These are phyloP conservation scores for Parazoanthus atlanticus DNA, from an alignment of 92 coral and sea anemone genomes.

Conservation along the genomic window DNA sequence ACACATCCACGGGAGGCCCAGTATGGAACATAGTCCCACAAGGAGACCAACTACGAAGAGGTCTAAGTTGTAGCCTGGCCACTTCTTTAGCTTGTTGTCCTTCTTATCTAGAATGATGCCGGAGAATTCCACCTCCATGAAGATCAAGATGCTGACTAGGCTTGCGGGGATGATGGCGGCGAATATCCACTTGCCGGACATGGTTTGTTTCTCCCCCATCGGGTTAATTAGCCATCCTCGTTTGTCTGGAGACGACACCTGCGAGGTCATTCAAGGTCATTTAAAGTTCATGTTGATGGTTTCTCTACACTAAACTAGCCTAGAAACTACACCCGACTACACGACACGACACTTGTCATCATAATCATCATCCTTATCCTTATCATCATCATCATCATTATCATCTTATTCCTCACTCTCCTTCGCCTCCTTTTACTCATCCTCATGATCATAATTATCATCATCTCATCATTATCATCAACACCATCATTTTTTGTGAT, in stretches of 20 bases:
- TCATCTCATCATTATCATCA: neutral
- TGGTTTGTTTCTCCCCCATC: constrained; percentile 73
- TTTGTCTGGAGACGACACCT: constrained; percentile 67
- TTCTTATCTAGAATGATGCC: constrained; percentile 95
- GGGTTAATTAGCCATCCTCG: constrained; percentile 91
- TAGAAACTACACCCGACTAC: too few species aligned
- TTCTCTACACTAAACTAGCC: neutral
- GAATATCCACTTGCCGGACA: constrained; percentile 65
- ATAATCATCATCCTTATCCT: neutral
- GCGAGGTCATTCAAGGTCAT: neutral
- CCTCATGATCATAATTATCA: neutral
- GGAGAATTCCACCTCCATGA: constrained; percentile 98
- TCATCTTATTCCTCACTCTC: neutral
- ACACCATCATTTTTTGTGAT: neutral
- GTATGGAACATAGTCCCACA: constrained; percentile 84
- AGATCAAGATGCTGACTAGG: constrained; percentile 93
- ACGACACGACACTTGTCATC: neutral
- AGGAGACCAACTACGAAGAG: constrained; percentile 88
- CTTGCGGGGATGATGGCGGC: constrained; percentile 92
- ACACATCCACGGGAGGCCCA: constrained; percentile 99
- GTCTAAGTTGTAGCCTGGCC: constrained; percentile 95
- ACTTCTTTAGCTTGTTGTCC: constrained; percentile 94
- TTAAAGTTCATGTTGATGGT: neutral
- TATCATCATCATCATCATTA: neutral
- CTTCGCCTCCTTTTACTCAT: neutral